Evolutionary conservation across 2,113 vertebrate species (phyloP).

Genomic region (Charina bottae): DNA sequence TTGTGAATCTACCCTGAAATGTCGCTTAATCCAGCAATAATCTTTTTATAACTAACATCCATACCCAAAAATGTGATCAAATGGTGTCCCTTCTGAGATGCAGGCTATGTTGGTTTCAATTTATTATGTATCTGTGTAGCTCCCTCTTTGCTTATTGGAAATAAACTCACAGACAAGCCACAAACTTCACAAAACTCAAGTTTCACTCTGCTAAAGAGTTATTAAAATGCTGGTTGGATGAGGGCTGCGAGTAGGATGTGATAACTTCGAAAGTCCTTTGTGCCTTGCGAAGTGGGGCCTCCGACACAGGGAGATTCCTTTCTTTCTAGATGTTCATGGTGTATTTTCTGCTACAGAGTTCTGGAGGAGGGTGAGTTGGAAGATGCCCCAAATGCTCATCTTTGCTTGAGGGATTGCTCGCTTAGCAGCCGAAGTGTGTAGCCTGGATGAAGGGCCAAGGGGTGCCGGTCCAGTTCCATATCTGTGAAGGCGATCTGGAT

Average conservation of each 20-base stretch:
- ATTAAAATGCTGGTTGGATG: not conserved
- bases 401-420: slow-evolving; percentile 22
- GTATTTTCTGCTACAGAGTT: not conserved
- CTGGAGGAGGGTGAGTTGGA: not conserved
- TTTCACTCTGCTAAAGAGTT: not conserved
- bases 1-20: slow-evolving; percentile 13
- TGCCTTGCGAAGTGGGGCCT: not conserved
- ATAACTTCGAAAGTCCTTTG: not conserved
- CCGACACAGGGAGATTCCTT: not conserved
- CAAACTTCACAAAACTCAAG: not conserved
- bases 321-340: not conserved
- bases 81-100: not conserved
- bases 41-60: slow-evolving; percentile 10
- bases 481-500: not conserved
- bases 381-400: slow-evolving; percentile 1
- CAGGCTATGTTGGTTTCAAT: not conserved
- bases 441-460: not conserved
- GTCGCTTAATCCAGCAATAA: slow-evolving; percentile 37
- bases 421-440: not conserved
- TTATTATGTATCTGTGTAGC: rapidly evolving
- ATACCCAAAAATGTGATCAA: not conserved
- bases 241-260: not conserved
- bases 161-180: not conserved
- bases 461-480: not conserved
- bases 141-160: slow-evolving; percentile 7